Evolutionary conservation across 2,888 invertebrate genomes (phyloP), one percentile per base, ranked within the genome.

Genomic region (Acronicta leporina): DNA sequence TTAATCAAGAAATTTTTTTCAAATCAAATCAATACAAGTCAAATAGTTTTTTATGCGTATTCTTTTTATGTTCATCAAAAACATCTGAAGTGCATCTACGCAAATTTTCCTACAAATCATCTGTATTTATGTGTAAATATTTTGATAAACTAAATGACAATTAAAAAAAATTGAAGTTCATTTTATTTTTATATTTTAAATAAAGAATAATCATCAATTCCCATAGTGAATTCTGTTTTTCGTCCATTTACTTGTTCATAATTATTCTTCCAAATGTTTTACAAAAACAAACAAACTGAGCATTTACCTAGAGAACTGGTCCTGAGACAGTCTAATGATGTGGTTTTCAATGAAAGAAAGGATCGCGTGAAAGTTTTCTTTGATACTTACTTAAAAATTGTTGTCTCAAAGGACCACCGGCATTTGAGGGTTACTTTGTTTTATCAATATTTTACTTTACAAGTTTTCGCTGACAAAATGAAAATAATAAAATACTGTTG

Each of bases 241-340:
- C 13, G 5, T 35, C 13, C 11, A 35, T 11, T 5, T 7, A 4
- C 13, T 25, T 6, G 46, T 54, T 52, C 43, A 54, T 45, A 14
- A n/a, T n/a, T n/a, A n/a, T n/a, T n/a, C n/a, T n/a, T n/a, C n/a
- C 0, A 46, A 45, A 43, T 33, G 46, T 53, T 49, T 9, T 9
- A 54, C 6, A 5, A 33, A 59, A 59, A 59, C 43, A 48, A 43
- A 55, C 48, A 52, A 20, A 45, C 47, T 50, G 60, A 75, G 62
- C 53, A 54, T 63, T 74, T 63, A 33, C 47, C 45, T 59, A 51
- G 20, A 63, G 57, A 56, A 66, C 10, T 10, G n/a, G 67, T 56
- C 68, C 60, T 69, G 64, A 73, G 77, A 73, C 69, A 35, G 76
- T 75, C 82, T 88, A 89, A 87, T 82, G 86, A 88, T 87, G 87